Evolutionary conservation across 2,113 vertebrate species (phyloP).

Genomic region (Perca schrenkii): DNA sequence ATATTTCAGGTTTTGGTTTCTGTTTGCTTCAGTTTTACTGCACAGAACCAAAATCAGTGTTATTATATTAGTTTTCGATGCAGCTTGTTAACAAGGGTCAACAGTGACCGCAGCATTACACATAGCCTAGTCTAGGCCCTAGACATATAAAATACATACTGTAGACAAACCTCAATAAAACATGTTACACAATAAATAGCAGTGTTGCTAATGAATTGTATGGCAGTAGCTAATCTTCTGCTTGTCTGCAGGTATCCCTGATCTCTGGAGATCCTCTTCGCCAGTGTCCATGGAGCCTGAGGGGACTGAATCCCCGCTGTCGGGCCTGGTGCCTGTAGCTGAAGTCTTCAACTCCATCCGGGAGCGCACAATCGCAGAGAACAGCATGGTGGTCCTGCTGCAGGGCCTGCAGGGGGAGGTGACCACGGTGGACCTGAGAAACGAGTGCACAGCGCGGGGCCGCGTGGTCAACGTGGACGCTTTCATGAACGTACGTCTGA

Average conservation of each 20-base stretch:
- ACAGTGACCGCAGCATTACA: not conserved
- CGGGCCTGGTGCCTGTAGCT: accelerated
- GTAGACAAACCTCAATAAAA: not conserved
- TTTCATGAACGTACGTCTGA: constrained; percentile 96
- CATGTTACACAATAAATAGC: not conserved
- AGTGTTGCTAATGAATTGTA: not conserved
- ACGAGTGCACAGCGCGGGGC: constrained; percentile 91
- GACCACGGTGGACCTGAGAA: constrained; percentile 93
- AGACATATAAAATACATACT: not conserved
- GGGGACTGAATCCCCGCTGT: accelerated
- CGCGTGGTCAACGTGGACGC: constrained; percentile 92
- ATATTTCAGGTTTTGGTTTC: not conserved
- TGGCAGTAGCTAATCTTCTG: not conserved
- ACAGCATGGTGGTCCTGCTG: constrained; percentile 95
- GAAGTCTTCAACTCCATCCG: constrained; percentile 90
- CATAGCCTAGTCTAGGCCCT: no score
- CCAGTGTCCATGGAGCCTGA: constrained; percentile 51
- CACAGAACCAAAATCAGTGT: not conserved
- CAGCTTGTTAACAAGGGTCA: not conserved
- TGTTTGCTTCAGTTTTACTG: not conserved
- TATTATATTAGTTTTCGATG: no score
- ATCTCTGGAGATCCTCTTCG: not conserved
- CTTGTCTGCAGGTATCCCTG: constrained; percentile 25
- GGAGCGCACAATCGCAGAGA: constrained; percentile 95
- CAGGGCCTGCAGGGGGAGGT: constrained; percentile 91